A percentile compares a stretch with the other conserved stretches of the same genome.
phyloP scores from a whole-genome alignment of 1,140 invertebrate genomes.

The Octopus sinensis region DNA sequence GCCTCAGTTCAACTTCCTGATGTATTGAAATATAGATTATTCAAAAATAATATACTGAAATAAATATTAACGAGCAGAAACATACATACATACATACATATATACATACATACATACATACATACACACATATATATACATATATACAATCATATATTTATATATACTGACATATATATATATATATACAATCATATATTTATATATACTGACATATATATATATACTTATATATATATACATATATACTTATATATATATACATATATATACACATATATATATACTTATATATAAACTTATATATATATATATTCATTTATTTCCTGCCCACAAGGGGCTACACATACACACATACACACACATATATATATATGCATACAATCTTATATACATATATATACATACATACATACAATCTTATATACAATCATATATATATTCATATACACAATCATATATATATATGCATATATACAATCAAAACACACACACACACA shows the following conservation, averaged over 20 bases:
- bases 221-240: not conserved
- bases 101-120: constrained; percentile 1
- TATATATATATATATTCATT: not conserved
- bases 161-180: not conserved
- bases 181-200: not conserved
- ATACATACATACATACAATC: not conserved
- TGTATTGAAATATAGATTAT: too few relatives aligned
- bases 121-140: not conserved
- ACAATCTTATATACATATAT: not conserved
- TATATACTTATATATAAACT: not conserved
- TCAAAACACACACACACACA: not conserved
- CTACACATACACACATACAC: not conserved
- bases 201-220: not conserved
- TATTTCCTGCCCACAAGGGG: not conserved
- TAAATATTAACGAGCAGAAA: not conserved
- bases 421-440: not conserved
- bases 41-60: too few relatives aligned
- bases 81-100: constrained; percentile 4
- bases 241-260: not conserved
- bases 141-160: not conserved
- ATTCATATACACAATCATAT: not conserved
- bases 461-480: not conserved
- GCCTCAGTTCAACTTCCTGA: too few relatives aligned
- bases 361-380: constrained; percentile 1
- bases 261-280: not conserved